Percentiles rank a stretch among this genome's conserved stretches.
These are phyloP conservation scores for Allophyes oxyacanthae DNA, from an alignment of 2,888 invertebrate genomes.

Conservation along the genomic window DNA sequence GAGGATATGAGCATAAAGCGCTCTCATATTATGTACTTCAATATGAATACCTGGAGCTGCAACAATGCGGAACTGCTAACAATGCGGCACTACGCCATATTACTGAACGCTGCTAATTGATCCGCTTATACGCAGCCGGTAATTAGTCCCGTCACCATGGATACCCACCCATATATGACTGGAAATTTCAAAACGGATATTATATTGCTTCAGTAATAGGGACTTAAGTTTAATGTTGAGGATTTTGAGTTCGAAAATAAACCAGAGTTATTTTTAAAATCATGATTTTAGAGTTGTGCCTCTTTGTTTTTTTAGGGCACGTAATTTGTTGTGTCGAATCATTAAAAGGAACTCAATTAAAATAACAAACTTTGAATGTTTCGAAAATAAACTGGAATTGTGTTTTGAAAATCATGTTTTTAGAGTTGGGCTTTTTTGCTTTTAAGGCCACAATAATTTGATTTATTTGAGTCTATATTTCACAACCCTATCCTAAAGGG, in stretches of 20 bases:
- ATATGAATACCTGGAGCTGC: neutral
- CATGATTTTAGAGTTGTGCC: no score
- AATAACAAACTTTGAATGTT: no score
- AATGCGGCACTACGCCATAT: neutral
- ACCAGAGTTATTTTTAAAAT: no score
- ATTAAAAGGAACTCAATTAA: no score
- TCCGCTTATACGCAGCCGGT: constrained; percentile 4
- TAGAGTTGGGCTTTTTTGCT: constrained; percentile 1
- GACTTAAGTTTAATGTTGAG: no score
- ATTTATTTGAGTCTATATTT: constrained; percentile 3
- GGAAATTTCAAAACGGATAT: neutral
- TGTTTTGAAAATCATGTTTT: neutral
- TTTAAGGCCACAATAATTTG: neutral
- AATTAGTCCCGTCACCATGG: constrained; percentile 17
- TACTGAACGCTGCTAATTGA: constrained; percentile 13
- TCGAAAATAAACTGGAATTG: neutral
- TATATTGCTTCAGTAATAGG: neutral
- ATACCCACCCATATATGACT: neutral
- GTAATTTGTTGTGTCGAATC: no score
- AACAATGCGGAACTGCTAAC: neutral
- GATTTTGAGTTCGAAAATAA: no score
- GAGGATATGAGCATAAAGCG: no score
- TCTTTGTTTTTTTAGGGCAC: no score
- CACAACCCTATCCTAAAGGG: neutral
- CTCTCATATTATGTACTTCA: neutral